Evolutionary conservation across 2,888 invertebrate species (phyloP), one percentile per base, ranked within the genome.

Genomic region (Coecobrya sp.): DNA sequence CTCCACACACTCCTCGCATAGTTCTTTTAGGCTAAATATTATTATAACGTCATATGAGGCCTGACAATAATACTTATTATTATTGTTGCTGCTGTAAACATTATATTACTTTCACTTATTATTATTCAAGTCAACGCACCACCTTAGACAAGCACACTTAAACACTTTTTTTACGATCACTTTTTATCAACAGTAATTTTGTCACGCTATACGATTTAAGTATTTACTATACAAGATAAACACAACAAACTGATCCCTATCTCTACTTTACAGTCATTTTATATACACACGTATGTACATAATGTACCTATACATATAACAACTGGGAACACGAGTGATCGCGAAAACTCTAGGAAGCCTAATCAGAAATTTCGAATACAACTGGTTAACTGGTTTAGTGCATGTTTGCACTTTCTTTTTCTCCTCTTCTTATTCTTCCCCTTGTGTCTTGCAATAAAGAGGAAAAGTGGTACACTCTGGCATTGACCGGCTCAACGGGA

Each of bases 401-500:
- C 36, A 4, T 36, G 36, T 36, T 36, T 36, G 7, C 36, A 36
- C 36, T 36, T 36, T 36, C 36, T 36, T 36, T 7, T 36, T n/a
- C n/a, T n/a, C n/a, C n/a, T n/a, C n/a, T 16, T 52, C 2, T 52
- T n/a, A 52, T 16, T 11, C 13, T 65, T 65, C 65, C 52, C 13
- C 52, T 52, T 36, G 36, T 36, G 59, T 22, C 59, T 59, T 5
- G 7, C 59, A 3, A 49, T 59, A 19, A 59, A 73, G n/a, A 73
- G 36, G n/a, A 30, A 0, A 36, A 73, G 8, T 22, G 45, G 42
- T 25, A 76, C 76, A 49, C 59, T 62, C 13, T 81, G 81, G 88
- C 88, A 81, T 89, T 89, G 81, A 30, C 88, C 88, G 81, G 88
- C 81, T 81, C 49, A 49, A 49, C 10, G 49, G 49, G 16, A 49